Evolutionary conservation across 2,113 vertebrate genomes (phyloP).

Genomic region (Strigops habroptila): DNA sequence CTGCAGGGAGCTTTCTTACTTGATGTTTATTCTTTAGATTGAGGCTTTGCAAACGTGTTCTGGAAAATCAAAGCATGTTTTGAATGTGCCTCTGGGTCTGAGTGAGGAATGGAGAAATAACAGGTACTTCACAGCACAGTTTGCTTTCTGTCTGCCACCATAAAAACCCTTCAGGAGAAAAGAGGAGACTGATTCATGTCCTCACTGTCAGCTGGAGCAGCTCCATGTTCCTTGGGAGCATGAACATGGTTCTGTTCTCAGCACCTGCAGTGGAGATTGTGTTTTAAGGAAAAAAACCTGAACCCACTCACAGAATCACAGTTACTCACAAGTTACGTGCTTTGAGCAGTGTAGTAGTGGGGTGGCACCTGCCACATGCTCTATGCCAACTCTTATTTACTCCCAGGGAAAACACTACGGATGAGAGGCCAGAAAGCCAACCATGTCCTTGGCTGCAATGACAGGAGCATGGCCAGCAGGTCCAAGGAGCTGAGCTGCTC

Average conservation of each 20-base stretch:
- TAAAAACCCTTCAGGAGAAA: background rate
- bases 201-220: background rate
- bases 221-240: accelerated
- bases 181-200: accelerated
- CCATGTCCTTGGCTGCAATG: background rate
- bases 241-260: background rate
- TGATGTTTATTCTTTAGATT: background rate
- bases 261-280: accelerated
- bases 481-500: background rate
- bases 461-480: background rate
- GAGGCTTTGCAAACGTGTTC: background rate
- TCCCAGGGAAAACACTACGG: background rate
- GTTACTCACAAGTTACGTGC: background rate
- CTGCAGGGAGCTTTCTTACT: background rate
- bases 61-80: background rate
- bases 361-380: background rate
- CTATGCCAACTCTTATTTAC: background rate
- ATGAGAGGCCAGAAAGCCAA: background rate
- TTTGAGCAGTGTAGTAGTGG: accelerated
- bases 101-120: background rate
- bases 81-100: background rate
- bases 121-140: background rate
- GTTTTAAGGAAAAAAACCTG: background rate
- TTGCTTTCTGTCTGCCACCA: background rate
- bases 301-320: background rate